A percentile compares a stretch with the other conserved stretches of the same genome.
Evolutionary conservation across 1,140 invertebrate species (phyloP).

Genomic region (Dendroctonus valens): DNA sequence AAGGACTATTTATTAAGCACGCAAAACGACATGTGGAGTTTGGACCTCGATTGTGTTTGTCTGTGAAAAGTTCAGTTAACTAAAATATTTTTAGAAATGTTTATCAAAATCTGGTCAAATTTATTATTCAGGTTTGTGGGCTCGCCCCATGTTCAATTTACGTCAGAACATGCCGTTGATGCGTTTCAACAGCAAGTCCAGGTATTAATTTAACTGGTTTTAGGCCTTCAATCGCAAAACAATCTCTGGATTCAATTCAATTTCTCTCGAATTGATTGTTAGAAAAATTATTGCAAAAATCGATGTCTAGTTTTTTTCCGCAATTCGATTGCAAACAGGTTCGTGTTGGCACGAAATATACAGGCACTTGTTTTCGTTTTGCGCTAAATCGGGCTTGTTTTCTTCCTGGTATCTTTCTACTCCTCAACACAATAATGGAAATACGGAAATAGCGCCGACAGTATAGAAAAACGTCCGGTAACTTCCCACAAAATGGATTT

Average conservation of each 20-base stretch:
- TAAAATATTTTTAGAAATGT: conserved; percentile 8
- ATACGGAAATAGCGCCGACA: not conserved
- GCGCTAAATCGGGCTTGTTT: conserved; percentile 1
- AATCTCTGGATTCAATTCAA: too few relatives aligned
- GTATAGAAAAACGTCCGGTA: too few relatives aligned
- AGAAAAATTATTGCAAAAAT: too few relatives aligned
- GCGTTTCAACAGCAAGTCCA: too few relatives aligned
- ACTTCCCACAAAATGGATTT: too few relatives aligned
- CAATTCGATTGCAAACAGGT: too few relatives aligned
- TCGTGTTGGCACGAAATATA: not conserved
- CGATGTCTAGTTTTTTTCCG: too few relatives aligned
- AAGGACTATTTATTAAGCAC: not conserved
- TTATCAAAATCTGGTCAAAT: not conserved
- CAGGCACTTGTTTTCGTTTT: conserved; percentile 1
- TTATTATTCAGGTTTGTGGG: conserved; percentile 1
- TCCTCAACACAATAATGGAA: not conserved
- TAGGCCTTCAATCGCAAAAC: too few relatives aligned
- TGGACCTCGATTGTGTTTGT: conserved; percentile 8
- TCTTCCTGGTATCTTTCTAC: conserved; percentile 2
- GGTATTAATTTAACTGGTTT: too few relatives aligned
- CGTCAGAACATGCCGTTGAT: too few relatives aligned
- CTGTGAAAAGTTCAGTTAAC: conserved; percentile 9
- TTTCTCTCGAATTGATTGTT: too few relatives aligned
- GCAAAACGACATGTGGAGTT: conserved; percentile 6
- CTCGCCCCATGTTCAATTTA: not conserved